A percentile compares a stretch with the other conserved stretches of the same genome.
Evolutionary conservation across 2,888 invertebrate species (phyloP).

Genomic region (Acanthacorydalis orientalis): DNA sequence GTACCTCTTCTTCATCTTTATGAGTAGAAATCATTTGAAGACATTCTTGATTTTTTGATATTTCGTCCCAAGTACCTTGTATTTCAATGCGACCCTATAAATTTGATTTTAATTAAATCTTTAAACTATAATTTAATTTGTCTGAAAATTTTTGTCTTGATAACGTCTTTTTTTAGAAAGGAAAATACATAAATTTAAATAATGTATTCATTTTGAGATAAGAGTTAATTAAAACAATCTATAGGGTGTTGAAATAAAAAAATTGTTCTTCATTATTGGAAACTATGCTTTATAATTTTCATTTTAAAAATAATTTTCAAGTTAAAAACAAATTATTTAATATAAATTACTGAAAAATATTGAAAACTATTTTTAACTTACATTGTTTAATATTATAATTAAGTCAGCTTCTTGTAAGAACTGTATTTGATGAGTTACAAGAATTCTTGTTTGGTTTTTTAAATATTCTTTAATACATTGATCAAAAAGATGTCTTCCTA

Average conservation of each 20-base stretch:
- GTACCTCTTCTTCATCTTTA: conserved; percentile 25
- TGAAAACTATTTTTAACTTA: conserved; percentile 21
- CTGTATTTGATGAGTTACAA: conserved; percentile 75
- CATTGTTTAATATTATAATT: conserved; percentile 47
- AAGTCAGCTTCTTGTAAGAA: conserved; percentile 48
- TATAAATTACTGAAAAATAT: too few relatives aligned
- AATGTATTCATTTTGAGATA: neutral
- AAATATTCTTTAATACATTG: conserved; percentile 43
- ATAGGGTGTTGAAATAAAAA: too few relatives aligned
- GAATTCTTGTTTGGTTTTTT: conserved; percentile 46
- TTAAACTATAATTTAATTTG: too few relatives aligned
- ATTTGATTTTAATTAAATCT: too few relatives aligned
- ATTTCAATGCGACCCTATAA: conserved; percentile 42
- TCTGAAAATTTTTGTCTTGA: too few relatives aligned
- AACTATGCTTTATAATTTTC: neutral
- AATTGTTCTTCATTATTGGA: neutral
- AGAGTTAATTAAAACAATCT: too few relatives aligned
- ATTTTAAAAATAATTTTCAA: neutral
- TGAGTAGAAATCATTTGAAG: conserved; percentile 25
- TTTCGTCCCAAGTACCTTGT: conserved; percentile 35
- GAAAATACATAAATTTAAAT: too few relatives aligned
- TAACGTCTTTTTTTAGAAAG: too few relatives aligned
- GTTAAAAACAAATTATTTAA: neutral
- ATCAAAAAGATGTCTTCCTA: conserved; percentile 58
- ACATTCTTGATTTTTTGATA: conserved; percentile 34